Conservation (phyloP, 2,797 vertebrate genomes). For the Eulemur mongoz region DNA sequence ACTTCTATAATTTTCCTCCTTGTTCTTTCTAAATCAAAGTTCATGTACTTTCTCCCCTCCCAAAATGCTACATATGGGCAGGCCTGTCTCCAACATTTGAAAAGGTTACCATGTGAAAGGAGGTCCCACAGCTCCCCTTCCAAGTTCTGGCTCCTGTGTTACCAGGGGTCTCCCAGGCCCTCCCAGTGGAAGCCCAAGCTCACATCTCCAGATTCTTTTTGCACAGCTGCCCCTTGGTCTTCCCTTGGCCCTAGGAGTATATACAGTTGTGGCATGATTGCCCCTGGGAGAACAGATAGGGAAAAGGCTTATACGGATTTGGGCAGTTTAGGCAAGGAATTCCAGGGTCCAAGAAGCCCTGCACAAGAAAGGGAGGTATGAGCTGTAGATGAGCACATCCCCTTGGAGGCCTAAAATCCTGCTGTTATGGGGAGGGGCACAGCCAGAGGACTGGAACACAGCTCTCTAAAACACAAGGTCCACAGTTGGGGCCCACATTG, state of each 20-base stretch:
- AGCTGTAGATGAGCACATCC: background rate
- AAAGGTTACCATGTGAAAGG: background rate
- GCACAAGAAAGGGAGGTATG: background rate
- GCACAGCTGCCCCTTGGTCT: background rate
- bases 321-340: background rate
- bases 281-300: background rate
- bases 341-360: background rate
- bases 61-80: background rate
- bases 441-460: background rate
- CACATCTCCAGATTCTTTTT: background rate
- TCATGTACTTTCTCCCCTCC: background rate
- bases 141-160: background rate
- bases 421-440: background rate
- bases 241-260: background rate
- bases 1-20: background rate
- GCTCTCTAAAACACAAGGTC: background rate
- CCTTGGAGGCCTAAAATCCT: background rate
- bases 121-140: background rate
- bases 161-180: background rate
- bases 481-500: background rate
- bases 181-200: background rate
- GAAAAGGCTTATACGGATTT: background rate
- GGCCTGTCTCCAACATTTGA: background rate
- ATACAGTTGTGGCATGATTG: background rate
- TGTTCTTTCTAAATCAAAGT: conserved; percentile 42